Evolutionary conservation across 2,113 vertebrate genomes (phyloP), one percentile per base, ranked within the genome.

Genomic region (Podilymbus podiceps): DNA sequence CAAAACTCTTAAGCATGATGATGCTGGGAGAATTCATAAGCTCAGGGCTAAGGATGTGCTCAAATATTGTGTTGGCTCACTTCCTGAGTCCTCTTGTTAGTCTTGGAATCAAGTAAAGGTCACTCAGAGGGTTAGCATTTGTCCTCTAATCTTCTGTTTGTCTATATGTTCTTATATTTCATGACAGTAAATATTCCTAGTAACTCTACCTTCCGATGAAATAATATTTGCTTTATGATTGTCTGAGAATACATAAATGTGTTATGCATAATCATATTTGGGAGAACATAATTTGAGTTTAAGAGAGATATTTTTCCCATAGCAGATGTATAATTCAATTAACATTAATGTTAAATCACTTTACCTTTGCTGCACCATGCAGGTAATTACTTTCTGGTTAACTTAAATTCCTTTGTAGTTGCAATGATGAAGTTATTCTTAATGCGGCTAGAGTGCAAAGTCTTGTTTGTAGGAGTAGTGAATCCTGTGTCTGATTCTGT

Each of bases 241-340:
- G 93, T 72, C 79, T 92, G 82, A 84, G 75, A 73, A 92, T 89
- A 79, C 13, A 1, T 40, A 91, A 94, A 93, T 92, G 64, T 73
- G 49, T 84, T 81, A 75, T 80, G 64, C 52, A 49, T 81, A 96
- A 94, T 95, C 40, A 75, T 46, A 72, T 93, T 95, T 68, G 90
- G 60, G 88, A 95, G 93, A 95, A 83, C 49, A 23, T 52, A 69
- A 90, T 74, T 62, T 75, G 71, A 88, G 80, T 85, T 95, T 83
- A 90, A 85, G 55, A 84, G 50, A 75, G 76, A 85, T 40, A 38
- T 66, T 75, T 93, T 73, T 84, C 64, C 94, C 79, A 79, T 7
- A 69, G 60, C 59, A 95, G 66, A 55, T 75, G 40, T 85, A 77
- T 96, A 97, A 97, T 96, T 96, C 80, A 94, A 96, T 94, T 95